These are phyloP conservation scores for Xylocampa areola DNA, from an alignment of 2,888 invertebrate species.

Conservation along the genomic window DNA sequence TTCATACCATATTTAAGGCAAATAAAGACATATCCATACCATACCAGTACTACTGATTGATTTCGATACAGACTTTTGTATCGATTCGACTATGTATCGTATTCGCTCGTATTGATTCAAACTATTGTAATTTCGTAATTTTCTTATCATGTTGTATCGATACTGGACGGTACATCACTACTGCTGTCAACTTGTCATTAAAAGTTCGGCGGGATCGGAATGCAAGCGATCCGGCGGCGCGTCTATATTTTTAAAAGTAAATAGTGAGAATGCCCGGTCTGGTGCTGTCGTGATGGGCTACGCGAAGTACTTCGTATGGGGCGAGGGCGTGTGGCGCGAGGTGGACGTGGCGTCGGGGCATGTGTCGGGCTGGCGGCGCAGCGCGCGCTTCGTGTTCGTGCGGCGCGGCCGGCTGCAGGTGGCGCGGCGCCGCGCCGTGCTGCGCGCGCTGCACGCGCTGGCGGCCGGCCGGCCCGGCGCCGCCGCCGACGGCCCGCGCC, in stretches of 20 bases:
- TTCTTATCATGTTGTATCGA: too few species aligned
- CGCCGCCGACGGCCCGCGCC: slow-evolving; percentile 57
- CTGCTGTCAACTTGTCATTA: too few species aligned
- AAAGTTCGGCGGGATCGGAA: too few species aligned
- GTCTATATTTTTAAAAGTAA: background rate
- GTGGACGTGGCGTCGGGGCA: slow-evolving; percentile 54
- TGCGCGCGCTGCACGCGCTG: slow-evolving; percentile 64
- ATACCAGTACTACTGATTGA: too few species aligned
- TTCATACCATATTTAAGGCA: too few species aligned
- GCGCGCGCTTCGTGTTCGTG: slow-evolving; percentile 58
- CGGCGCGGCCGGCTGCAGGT: slow-evolving; percentile 59
- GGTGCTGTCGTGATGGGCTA: slow-evolving; percentile 23
- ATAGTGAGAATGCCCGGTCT: background rate
- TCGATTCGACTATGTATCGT: too few species aligned
- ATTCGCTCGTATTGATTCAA: too few species aligned
- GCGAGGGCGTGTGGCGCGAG: slow-evolving; percentile 68
- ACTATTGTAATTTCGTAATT: too few species aligned
- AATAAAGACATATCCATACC: too few species aligned
- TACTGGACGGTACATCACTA: too few species aligned
- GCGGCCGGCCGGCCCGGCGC: slow-evolving; percentile 48
- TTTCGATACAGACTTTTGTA: too few species aligned
- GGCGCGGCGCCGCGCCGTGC: slow-evolving; percentile 55
- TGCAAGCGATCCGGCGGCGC: too few species aligned
- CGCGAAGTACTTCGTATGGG: slow-evolving; percentile 62
- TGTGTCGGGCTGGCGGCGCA: slow-evolving; percentile 62